Evolutionary conservation across 2,888 invertebrate genomes (phyloP).

Genomic region (Sepiola atlantica): DNA sequence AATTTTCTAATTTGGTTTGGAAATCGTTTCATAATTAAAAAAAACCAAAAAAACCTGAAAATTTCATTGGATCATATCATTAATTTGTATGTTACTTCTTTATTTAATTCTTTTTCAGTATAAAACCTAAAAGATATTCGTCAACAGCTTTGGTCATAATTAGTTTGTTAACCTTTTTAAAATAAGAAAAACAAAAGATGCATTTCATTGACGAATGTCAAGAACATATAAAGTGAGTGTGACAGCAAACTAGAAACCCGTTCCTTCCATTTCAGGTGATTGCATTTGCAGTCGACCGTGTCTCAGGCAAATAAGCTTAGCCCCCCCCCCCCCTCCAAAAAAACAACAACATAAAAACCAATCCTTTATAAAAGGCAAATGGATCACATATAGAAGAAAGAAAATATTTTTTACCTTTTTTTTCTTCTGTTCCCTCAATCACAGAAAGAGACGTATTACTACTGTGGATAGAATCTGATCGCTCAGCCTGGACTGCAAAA

Average conservation of each 20-base stretch:
- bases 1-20: too few relatives aligned
- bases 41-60: too few relatives aligned
- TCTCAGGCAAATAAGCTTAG: neutral
- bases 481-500: conserved; percentile 73
- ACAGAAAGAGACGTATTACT: conserved; percentile 72
- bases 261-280: conserved; percentile 8
- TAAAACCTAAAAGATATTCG: too few relatives aligned
- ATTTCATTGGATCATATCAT: too few relatives aligned
- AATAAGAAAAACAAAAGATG: neutral
- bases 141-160: neutral
- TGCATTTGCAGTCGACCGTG: neutral
- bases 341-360: neutral
- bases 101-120: too few relatives aligned
- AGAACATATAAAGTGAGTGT: neutral
- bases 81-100: too few relatives aligned
- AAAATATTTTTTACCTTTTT: conserved; percentile 55
- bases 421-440: conserved; percentile 57
- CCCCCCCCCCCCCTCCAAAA: too few relatives aligned
- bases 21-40: too few relatives aligned
- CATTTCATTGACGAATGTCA: neutral
- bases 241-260: neutral
- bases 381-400: neutral
- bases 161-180: neutral
- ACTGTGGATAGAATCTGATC: conserved; percentile 73
- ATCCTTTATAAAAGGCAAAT: neutral